These are phyloP conservation scores for Cremastinae sp. DNA, from an alignment of 2,888 invertebrate genomes.

Conservation along the genomic window DNA sequence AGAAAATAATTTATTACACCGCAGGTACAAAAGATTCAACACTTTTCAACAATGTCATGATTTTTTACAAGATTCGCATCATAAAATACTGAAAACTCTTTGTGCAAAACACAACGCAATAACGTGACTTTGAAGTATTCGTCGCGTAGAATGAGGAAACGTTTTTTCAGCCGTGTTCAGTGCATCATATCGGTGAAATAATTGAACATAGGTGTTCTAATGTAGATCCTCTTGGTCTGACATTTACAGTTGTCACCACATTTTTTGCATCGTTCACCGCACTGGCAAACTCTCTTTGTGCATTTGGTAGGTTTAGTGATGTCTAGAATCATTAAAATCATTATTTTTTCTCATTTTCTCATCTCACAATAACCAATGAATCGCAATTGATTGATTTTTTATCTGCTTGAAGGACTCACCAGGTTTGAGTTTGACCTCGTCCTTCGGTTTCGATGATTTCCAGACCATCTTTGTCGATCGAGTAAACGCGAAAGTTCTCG, in stretches of 20 bases:
- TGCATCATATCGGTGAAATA: conserved; percentile 75
- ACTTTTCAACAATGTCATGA: neutral
- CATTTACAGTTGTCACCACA: conserved; percentile 73
- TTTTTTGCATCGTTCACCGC: conserved; percentile 70
- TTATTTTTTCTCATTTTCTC: neutral
- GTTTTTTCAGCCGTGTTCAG: conserved; percentile 55
- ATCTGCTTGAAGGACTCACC: conserved; percentile 62
- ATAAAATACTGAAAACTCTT: conserved; percentile 31
- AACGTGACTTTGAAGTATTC: neutral
- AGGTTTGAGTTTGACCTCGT: conserved; percentile 64
- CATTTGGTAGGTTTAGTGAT: conserved; percentile 59
- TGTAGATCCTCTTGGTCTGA: conserved; percentile 66
- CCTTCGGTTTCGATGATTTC: conserved; percentile 68
- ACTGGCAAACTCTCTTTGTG: conserved; percentile 65
- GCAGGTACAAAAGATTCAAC: conserved; percentile 40
- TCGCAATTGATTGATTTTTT: neutral
- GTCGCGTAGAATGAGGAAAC: neutral
- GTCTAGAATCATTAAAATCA: conserved; percentile 39
- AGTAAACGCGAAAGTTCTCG: conserved; percentile 50
- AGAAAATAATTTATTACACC: conserved; percentile 52
- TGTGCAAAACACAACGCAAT: neutral
- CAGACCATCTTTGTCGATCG: conserved; percentile 70
- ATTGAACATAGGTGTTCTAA: conserved; percentile 72
- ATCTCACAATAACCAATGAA: neutral
- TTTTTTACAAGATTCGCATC: neutral